Evolutionary conservation across 2,888 invertebrate genomes (phyloP).

Genomic region (Acholoe squamosa): DNA sequence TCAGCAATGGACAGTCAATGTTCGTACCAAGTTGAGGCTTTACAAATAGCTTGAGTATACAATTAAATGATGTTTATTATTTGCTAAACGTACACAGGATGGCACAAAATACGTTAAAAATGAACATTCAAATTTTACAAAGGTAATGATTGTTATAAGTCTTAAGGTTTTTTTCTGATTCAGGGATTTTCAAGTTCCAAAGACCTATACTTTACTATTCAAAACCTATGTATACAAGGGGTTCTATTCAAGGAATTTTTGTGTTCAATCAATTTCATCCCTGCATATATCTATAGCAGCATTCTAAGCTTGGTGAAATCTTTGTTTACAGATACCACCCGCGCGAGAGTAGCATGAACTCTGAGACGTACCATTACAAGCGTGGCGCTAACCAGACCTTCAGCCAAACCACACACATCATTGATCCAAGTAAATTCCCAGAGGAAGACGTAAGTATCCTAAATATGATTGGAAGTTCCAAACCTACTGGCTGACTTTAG

Average conservation of each 20-base stretch:
- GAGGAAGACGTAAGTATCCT: slow-evolving; percentile 82
- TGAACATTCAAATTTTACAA: no score
- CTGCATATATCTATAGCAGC: no score
- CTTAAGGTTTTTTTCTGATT: no score
- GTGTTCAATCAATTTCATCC: no score
- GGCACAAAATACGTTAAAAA: not conserved
- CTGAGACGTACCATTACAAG: slow-evolving; percentile 96
- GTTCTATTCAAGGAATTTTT: no score
- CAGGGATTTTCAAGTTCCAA: no score
- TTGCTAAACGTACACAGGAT: not conserved
- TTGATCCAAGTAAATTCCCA: slow-evolving; percentile 92
- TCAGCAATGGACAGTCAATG: slow-evolving; percentile 92
- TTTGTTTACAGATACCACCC: slow-evolving; percentile 83
- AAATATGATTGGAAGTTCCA: no score
- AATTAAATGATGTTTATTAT: not conserved
- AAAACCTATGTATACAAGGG: no score
- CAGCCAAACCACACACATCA: slow-evolving; percentile 93
- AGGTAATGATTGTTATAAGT: no score
- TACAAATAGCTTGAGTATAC: not conserved
- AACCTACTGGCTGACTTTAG: no score
- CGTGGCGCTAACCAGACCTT: slow-evolving; percentile 97
- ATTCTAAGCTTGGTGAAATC: not conserved
- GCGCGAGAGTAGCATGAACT: slow-evolving; percentile 85
- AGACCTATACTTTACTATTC: no score
- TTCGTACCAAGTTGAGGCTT: slow-evolving; percentile 85